Percentiles rank a stretch among this genome's conserved stretches.
These are phyloP conservation scores for Rhopalosiphum maidis DNA, from an alignment of 1,140 invertebrate genomes.

Conservation along the genomic window DNA sequence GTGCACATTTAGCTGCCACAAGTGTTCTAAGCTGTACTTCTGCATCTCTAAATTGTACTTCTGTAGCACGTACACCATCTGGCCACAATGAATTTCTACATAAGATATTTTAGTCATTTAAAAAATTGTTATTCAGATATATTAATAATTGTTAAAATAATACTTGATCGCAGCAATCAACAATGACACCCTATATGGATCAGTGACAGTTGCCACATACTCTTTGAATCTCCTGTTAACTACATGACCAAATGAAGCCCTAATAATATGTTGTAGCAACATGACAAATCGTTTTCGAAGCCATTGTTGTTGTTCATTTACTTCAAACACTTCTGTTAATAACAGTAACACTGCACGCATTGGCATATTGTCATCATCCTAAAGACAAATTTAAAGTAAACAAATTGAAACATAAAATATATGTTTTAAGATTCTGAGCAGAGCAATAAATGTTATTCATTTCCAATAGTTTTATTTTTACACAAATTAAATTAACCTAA, in stretches of 20 bases:
- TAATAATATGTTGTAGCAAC: slow-evolving; percentile 76
- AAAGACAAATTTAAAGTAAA: slow-evolving; percentile 36
- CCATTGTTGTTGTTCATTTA: slow-evolving; percentile 88
- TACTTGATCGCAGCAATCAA: slow-evolving; percentile 54
- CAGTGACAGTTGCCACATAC: slow-evolving; percentile 87
- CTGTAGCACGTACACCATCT: slow-evolving; percentile 72
- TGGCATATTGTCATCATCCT: slow-evolving; percentile 85
- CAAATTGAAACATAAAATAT: not conserved
- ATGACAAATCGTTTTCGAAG: slow-evolving; percentile 81
- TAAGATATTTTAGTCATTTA: slow-evolving; percentile 39
- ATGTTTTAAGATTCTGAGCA: not conserved
- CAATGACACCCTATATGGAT: slow-evolving; percentile 66
- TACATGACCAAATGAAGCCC: slow-evolving; percentile 84
- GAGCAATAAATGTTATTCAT: no score
- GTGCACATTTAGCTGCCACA: slow-evolving; percentile 83
- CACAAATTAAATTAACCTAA: no score
- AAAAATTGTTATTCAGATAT: not conserved
- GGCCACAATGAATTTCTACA: slow-evolving; percentile 81
- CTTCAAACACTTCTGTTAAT: slow-evolving; percentile 91
- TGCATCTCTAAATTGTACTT: slow-evolving; percentile 71
- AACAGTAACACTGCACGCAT: slow-evolving; percentile 83
- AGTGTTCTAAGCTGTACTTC: slow-evolving; percentile 80
- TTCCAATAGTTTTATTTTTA: no score
- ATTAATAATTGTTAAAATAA: not conserved
- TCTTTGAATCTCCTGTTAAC: slow-evolving; percentile 90